Base-by-base conservation (phyloP, 2,888 invertebrate genomes). In the Nomada ferruginata region DNA sequence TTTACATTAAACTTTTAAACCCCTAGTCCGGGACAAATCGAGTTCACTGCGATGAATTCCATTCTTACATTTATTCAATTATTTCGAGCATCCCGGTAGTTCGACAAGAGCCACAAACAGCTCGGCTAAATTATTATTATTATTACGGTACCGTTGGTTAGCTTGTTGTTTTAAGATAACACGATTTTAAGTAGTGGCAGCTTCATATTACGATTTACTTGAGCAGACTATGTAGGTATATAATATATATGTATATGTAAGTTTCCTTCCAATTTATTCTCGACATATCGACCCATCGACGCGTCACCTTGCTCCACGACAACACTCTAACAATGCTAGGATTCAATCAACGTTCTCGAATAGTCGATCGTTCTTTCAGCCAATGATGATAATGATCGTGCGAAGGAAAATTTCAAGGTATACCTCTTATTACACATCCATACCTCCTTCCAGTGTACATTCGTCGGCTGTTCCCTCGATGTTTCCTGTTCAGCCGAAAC, bases 151-250 rank as follows among this genome's bases (percentile, higher is more conserved):
- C 61, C 70, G 74, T 89, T 85, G 86, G 85, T 87, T 82, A 88
- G 84, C 87, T 77, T 82, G 84, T 85, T 84, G 84, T 76, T 81
- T 77, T 84, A 79, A 78, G 79, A 75, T 85, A 85, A 90, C 82
- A 82, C 87, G 90, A 86, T 91, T 71, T 71, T 90, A 89, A 89
- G 80, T 91, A 92, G 85, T 90, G 92, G 92, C 92, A 92, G 91
- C 91, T 90, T 92, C 84, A 85, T 92, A 87, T 88, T 91, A 91
- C 86, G 89, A 91, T 85, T 88, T 89, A 91, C 81, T 91, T 91
- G 91, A 92, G 92, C 92, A 90, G 85, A 89, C 89, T 91, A 89
- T 85, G 74, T 83, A 88, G 83, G 83, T 86, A 81, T 76, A 80
- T 71, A 61, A 50, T 29, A 15, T 50, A 2, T 15, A 47, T 47